Base-by-base conservation (phyloP, 2,113 vertebrate species). In the Laterallus jamaicensis region DNA sequence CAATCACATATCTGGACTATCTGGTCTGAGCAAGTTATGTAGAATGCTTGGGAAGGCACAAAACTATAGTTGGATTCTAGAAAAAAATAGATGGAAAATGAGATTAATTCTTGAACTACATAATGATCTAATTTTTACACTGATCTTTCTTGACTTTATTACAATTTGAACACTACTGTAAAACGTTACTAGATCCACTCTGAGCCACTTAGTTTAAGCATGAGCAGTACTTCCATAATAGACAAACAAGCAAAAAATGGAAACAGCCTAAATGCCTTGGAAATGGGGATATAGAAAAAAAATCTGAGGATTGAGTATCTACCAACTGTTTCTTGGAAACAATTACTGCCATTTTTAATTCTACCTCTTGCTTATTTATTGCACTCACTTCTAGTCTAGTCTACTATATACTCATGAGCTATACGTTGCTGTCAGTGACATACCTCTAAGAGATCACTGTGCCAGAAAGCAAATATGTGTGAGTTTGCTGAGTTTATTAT, bases 151-250 rank as follows among this genome's bases (percentile, higher is more conserved):
- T 63, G 29, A 35, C 29, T 54, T 67, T 35, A 15, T 75, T 67
- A 58, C 25, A 71, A 50, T 28, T 40, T 56, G 29, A 62, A 24
- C 6, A 24, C 11, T 52, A 8, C 4, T 52, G 5, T 28, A 67
- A 78, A 89, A 32, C 13, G 28, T 35, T 74, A 14, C 2, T 35
- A 71, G 21, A 6, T 94, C 32, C 32, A 22, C 37, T 47, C n/a
- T 47, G 8, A 82, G 7, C 5, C 1, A 0, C 28, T 56, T 60
- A 14, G 11, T 54, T 10, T n/a, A 12, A 40, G 11, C 13, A 39
- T 21, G 13, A 81, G 14, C n/a, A 56, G 39, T 54, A 39, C 4
- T 35, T 62, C 16, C 7, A 9, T 49, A 73, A 31, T 3, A 76
- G 68, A 35, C 15, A 78, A 69, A 74, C 7, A 86, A 22, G 18